Evolutionary conservation across 2,797 vertebrate species (phyloP), one percentile per base, ranked within the genome.

Genomic region (Malurus splendens): DNA sequence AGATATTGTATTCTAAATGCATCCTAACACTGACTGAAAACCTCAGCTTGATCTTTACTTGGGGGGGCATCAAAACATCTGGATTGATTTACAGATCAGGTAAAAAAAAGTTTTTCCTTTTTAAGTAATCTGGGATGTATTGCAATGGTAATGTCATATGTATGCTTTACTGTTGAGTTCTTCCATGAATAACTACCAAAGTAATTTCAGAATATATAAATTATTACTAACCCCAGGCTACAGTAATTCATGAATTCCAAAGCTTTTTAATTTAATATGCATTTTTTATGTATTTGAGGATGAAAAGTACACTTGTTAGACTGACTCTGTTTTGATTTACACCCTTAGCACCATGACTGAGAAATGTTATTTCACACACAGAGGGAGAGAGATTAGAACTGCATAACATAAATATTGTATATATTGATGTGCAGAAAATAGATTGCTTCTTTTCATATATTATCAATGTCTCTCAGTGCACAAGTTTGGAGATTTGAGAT

Each of bases 211-310:
- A 73, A 59, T 52, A 73, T 78, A 95, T 92, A 91, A 95, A 94
- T 95, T 91, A 91, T 93, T 91, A 70, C 74, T 84, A 88, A 68
- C 67, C 48, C 38, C 45, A 59, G 74, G 67, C 67, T 73, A 75
- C 27, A 90, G 82, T 84, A 90, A 79, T 62, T 90, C 81, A 94
- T 91, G 20, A 92, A 87, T 88, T 88, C 57, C 33, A 79, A 84
- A 79, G 48, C 56, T 90, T 92, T 87, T 92, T 90, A 92, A 94
- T 91, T 90, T 82, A 73, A 78, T 82, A 92, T 88, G 81, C 74
- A 90, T 93, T 91, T 88, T 91, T 94, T 90, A 84, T 93, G 71
- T 50, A 84, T 91, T 79, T 93, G 74, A 86, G 90, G 52, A 91
- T 91, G 78, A 93, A 84, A 93, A 86, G n/a, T 2, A 0, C 44